Percentiles rank a stretch among this genome's conserved stretches.
Conservation (phyloP, 2,888 invertebrate genomes). For the Dioctria rufipes region DNA sequence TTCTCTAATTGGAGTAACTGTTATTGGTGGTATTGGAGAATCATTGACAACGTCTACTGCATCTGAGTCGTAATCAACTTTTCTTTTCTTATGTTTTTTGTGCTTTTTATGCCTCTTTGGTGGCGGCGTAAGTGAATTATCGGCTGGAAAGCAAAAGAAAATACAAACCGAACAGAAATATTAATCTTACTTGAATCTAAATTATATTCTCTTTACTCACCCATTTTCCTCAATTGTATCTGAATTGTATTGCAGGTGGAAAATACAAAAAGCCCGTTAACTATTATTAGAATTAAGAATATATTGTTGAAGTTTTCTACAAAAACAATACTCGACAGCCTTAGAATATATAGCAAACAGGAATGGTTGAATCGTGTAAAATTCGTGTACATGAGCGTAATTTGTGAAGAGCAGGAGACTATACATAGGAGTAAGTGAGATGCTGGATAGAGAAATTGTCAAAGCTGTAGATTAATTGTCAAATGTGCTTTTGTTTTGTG, state of each 20-base stretch:
- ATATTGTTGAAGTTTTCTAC: too few species aligned
- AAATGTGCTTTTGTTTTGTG: too few species aligned
- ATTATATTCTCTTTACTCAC: slow-evolving; percentile 53
- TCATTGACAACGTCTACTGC: slow-evolving; percentile 60
- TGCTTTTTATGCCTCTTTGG: slow-evolving; percentile 78
- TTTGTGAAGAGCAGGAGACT: too few species aligned
- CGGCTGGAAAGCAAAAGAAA: slow-evolving; percentile 26
- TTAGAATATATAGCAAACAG: too few species aligned
- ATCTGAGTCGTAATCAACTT: slow-evolving; percentile 60
- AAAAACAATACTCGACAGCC: too few species aligned
- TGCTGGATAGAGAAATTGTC: too few species aligned
- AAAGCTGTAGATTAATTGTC: too few species aligned
- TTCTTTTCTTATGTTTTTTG: slow-evolving; percentile 73
- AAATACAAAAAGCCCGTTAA: too few species aligned
- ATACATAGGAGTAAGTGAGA: too few species aligned
- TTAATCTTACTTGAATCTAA: slow-evolving; percentile 51
- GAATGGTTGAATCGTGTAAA: too few species aligned
- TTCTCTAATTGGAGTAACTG: slow-evolving; percentile 47
- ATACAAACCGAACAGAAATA: background rate
- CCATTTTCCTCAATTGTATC: slow-evolving; percentile 50
- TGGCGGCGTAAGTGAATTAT: slow-evolving; percentile 64
- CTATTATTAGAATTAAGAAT: too few species aligned
- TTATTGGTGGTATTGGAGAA: slow-evolving; percentile 6
- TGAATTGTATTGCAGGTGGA: background rate
- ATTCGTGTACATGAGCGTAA: too few species aligned